Evolutionary conservation across 2,113 vertebrate species (phyloP), one percentile per base, ranked within the genome.

Genomic region (Heliornis fulica): DNA sequence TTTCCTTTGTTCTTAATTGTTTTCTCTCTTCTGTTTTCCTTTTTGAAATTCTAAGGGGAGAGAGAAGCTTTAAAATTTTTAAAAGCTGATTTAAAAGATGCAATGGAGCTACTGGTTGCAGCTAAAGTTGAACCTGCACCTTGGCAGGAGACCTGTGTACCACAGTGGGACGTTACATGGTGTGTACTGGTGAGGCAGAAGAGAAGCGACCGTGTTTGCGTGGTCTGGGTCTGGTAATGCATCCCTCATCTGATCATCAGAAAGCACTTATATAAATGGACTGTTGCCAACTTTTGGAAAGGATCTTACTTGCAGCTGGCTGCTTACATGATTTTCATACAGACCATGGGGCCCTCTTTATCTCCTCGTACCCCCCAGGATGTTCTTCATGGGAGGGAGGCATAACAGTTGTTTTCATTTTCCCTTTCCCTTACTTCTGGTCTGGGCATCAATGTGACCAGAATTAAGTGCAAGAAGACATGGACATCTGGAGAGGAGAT

Each of bases 401-500:
- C 61, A 31, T 28, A 93, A 78, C 80, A 79, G 87, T 83, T 86
- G 80, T 89, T 90, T 96, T 68, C 71, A 45, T 94, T 89, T 89
- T 94, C 68, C 65, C 80, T 91, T 94, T 96, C 70, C 71, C 46
- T 86, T 34, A 69, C 71, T 92, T 71, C 80, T 87, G 83, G 56
- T 90, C 59, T 45, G 60, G 59, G 59, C 89, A 89, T 59, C 80
- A 61, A 36, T 83, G 69, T 83, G 92, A 87, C 63, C 80, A 89
- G 86, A 97, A 97, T 95, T 66, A 95, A 93, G 93, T 95, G 94
- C 82, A 65, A 94, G 87, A 45, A 81, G 95, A 90, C 71, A 71
- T 70, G 75, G 94, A 93, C 93, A 96, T 97, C 96, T 97, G 97
- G 92, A 91, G 83, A 74, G 59, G 83, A 89, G 93, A 68, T 92